These are phyloP conservation scores for Euplexia lucipara DNA, from an alignment of 2,888 invertebrate genomes.

Conservation along the genomic window DNA sequence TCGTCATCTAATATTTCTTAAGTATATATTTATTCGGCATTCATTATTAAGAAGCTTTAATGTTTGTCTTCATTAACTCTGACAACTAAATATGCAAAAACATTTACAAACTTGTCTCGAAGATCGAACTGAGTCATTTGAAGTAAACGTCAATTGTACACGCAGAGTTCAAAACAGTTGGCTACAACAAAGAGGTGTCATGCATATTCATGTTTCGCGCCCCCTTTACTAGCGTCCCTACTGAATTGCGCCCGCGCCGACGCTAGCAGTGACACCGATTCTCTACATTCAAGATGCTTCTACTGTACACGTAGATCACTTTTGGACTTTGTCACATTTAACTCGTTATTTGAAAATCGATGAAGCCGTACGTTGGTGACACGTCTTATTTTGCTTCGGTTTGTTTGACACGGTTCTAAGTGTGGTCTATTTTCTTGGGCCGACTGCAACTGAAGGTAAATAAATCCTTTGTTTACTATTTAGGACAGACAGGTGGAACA, in stretches of 20 bases:
- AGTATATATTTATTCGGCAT: no score
- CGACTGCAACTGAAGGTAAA: constrained; percentile 47
- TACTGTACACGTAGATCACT: constrained; percentile 51
- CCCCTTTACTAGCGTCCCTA: constrained; percentile 71
- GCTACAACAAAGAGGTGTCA: constrained; percentile 79
- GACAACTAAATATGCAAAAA: constrained; percentile 15
- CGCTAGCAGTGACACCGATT: constrained; percentile 79
- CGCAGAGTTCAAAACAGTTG: constrained; percentile 77
- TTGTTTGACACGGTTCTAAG: constrained; percentile 20
- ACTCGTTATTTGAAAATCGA: constrained; percentile 6
- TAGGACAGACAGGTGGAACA: constrained; percentile 43
- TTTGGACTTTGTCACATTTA: constrained; percentile 36
- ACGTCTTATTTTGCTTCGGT: not conserved
- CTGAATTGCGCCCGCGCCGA: constrained; percentile 60
- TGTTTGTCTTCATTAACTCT: not conserved
- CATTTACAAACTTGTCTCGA: constrained; percentile 50
- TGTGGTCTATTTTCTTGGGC: constrained; percentile 24
- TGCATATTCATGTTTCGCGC: constrained; percentile 85
- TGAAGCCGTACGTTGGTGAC: not conserved
- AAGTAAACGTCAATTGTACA: constrained; percentile 71
- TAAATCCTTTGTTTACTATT: constrained; percentile 51
- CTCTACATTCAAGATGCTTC: constrained; percentile 74
- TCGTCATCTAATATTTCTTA: no score
- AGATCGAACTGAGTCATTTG: constrained; percentile 58
- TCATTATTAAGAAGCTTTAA: no score